These are phyloP conservation scores for Tenthredo notha DNA, from an alignment of 2,888 invertebrate genomes.

Conservation along the genomic window DNA sequence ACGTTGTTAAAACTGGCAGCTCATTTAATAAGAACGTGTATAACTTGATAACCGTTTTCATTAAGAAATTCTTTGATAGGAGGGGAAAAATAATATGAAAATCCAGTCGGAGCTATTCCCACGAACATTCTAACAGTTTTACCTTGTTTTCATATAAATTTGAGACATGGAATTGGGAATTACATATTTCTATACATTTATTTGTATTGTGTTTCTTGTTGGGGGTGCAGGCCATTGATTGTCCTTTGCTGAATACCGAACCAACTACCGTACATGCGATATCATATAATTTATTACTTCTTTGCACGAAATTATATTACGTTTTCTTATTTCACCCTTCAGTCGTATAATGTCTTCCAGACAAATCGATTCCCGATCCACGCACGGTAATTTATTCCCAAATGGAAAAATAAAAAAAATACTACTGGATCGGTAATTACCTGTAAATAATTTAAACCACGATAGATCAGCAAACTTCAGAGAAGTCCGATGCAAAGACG, in stretches of 20 bases:
- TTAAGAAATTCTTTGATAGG: constrained; percentile 1
- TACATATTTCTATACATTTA: not conserved
- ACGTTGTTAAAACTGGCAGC: constrained; percentile 4
- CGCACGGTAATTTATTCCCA: not conserved
- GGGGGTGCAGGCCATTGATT: not conserved
- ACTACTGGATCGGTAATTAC: not conserved
- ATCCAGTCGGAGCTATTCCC: not conserved
- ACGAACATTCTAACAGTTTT: not conserved
- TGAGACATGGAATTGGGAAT: not conserved
- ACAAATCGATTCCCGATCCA: not conserved
- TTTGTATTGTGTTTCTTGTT: constrained; percentile 7
- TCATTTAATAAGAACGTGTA: not conserved
- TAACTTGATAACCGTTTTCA: constrained; percentile 5
- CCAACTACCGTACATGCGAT: not conserved
- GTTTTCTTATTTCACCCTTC: not conserved
- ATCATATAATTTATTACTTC: constrained; percentile 7
- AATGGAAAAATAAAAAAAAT: not conserved
- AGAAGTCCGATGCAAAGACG: not conserved
- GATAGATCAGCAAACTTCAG: not conserved
- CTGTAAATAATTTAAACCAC: not conserved
- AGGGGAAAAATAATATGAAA: not conserved
- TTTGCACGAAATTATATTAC: constrained; percentile 13
- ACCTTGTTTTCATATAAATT: constrained; percentile 8
- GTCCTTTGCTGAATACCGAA: not conserved
- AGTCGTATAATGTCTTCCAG: not conserved